Evolutionary conservation across 2,113 vertebrate genomes (phyloP), one percentile per base, ranked within the genome.

Genomic region (Ptilonorhynchus violaceus): DNA sequence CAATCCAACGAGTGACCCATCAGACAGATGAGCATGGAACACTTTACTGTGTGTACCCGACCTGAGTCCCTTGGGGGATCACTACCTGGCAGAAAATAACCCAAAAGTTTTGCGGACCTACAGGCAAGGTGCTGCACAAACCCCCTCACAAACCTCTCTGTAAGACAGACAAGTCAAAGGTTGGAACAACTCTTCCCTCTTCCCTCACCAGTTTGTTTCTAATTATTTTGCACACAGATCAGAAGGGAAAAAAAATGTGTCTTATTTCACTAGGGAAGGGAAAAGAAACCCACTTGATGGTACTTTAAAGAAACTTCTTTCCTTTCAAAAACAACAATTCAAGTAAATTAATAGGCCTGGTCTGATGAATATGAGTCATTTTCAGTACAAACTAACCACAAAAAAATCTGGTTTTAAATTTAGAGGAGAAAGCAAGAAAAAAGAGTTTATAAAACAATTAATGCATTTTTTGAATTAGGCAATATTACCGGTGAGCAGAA

Each of bases 321-420:
- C 85, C 60, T 78, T 95, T 94, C 76, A 93, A 92, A 93, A 96
- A 35, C 84, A 92, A 88, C 49, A 77, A 17, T 58, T 88, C 15
- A 89, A 94, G 30, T 58, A 82, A 92, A 91, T 91, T 85, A 96
- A 91, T 81, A 73, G 52, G 69, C 53, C 66, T 41, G 44, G 28
- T 46, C 83, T 60, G 76, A 87, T 6, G 64, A 46, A n/a, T 37
- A 81, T 79, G 91, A 97, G 58, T 97, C 83, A 93, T 62, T 93
- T 92, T 87, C 46, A 70, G 28, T 49, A 85, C n/a, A 95, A 92
- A 85, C 56, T 62, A 95, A 85, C 69, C 46, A 89, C 88, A 93
- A 84, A 88, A 64, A 87, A 88, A 88, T 86, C 44, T 91, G 55
- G 37, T 60, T 91, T 88, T 52, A 87, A 84, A 92, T 75, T 52